Conservation (phyloP, 2,113 vertebrate species). For the Rattus rattus region DNA sequence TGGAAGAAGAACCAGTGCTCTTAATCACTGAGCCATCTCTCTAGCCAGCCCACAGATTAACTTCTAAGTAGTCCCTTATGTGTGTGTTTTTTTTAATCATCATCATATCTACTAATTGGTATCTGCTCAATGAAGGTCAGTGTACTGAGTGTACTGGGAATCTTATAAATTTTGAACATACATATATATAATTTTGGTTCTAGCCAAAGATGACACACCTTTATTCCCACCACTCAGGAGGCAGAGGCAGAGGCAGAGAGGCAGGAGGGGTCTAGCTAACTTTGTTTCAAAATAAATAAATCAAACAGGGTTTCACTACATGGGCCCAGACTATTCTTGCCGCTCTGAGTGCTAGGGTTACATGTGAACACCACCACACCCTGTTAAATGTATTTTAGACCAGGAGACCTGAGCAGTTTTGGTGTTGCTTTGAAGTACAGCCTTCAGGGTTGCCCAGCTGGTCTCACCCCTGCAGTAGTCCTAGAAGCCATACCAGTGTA, state of each 20-base stretch:
- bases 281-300: background rate
- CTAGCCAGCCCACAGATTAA: background rate
- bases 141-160: background rate
- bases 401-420: background rate
- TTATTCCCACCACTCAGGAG: background rate
- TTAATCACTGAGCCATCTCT: background rate
- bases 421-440: background rate
- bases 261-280: background rate
- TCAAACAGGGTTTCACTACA: background rate
- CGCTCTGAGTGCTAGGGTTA: background rate
- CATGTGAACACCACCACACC: background rate
- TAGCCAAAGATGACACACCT: background rate
- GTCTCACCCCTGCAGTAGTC: background rate
- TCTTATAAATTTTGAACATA: background rate
- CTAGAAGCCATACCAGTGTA: background rate
- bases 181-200: background rate
- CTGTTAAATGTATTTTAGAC: background rate
- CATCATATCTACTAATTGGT: background rate
- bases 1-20: background rate
- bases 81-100: background rate
- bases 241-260: background rate
- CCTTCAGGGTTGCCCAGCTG: background rate
- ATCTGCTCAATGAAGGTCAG: background rate
- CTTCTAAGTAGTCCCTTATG: background rate
- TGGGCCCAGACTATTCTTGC: background rate